A percentile compares a stretch with the other conserved stretches of the same genome.
phyloP scores from a whole-genome alignment of 2,113 vertebrate species.

The Dipodomys ordii region DNA sequence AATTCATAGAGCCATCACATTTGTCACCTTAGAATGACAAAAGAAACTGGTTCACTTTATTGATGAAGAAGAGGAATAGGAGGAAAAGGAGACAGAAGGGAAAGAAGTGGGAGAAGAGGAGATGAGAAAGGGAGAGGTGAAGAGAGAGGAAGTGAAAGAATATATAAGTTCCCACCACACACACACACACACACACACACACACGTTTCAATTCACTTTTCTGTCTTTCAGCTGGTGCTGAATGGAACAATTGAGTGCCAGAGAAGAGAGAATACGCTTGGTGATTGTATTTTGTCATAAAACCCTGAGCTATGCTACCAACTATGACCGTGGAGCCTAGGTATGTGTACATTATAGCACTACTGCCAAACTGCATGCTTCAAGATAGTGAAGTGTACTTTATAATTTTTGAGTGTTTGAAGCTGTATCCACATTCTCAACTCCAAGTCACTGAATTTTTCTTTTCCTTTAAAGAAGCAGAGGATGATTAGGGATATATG shows the following conservation, averaged over 20 bases:
- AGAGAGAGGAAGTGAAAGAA: background rate
- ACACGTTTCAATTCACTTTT: constrained; percentile 64
- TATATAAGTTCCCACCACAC: too few species aligned
- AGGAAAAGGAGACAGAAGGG: background rate
- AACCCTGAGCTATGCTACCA: constrained; percentile 70
- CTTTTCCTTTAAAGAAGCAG: constrained; percentile 56
- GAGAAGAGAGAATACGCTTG: constrained; percentile 21
- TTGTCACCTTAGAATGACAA: background rate
- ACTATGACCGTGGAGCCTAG: constrained; percentile 49
- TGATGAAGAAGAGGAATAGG: background rate
- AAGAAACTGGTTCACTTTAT: background rate
- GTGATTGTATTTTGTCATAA: constrained; percentile 46
- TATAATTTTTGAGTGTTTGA: constrained; percentile 84
- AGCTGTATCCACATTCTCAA: constrained; percentile 85
- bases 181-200: too few species aligned
- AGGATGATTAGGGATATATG: too few species aligned
- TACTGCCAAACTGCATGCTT: constrained; percentile 48
- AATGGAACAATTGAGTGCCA: constrained; percentile 44
- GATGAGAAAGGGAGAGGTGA: background rate
- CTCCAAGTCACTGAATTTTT: constrained; percentile 82
- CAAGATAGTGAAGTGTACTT: constrained; percentile 74
- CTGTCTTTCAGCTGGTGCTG: constrained; percentile 44
- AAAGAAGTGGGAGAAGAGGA: background rate
- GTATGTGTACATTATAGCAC: constrained; percentile 54
- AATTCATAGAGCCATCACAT: background rate